Evolutionary conservation across 2,113 vertebrate genomes (phyloP).

Genomic region (Mustela lutreola): DNA sequence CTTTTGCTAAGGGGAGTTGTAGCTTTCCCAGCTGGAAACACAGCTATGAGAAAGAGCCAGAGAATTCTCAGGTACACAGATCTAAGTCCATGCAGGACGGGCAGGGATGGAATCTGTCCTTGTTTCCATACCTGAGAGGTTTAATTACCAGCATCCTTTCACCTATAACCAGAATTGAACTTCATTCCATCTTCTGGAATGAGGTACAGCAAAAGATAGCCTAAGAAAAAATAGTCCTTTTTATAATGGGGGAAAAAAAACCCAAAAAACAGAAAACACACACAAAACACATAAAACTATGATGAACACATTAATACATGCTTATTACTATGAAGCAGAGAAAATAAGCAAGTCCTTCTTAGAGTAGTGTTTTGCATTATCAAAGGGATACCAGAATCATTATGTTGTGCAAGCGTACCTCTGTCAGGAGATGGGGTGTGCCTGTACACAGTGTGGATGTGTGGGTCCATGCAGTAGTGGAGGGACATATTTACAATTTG

Average conservation of each 20-base stretch:
- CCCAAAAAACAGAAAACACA: not conserved
- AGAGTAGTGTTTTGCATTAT: not conserved
- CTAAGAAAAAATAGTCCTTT: conserved; percentile 25
- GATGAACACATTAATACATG: not conserved
- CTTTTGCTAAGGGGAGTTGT: conserved; percentile 25
- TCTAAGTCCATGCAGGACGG: not conserved
- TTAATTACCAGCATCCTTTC: conserved; percentile 10
- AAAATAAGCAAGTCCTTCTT: not conserved
- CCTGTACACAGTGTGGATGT: not conserved
- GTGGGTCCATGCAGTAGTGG: not conserved
- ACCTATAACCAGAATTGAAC: conserved; percentile 26
- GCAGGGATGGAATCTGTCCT: not conserved
- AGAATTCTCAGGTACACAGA: conserved; percentile 9
- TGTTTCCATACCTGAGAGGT: not conserved
- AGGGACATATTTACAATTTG: not conserved
- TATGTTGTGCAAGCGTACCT: not conserved
- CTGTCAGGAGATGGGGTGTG: not conserved
- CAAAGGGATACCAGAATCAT: not conserved
- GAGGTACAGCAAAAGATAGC: conserved; percentile 17
- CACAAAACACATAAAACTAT: not conserved
- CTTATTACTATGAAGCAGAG: not conserved
- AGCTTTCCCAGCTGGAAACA: conserved; percentile 31
- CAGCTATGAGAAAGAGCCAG: conserved; percentile 42
- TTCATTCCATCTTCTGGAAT: not conserved
- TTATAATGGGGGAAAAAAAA: not conserved